These are phyloP conservation scores for Eurytoma californica DNA, from an alignment of 2,888 invertebrate genomes.

Conservation along the genomic window DNA sequence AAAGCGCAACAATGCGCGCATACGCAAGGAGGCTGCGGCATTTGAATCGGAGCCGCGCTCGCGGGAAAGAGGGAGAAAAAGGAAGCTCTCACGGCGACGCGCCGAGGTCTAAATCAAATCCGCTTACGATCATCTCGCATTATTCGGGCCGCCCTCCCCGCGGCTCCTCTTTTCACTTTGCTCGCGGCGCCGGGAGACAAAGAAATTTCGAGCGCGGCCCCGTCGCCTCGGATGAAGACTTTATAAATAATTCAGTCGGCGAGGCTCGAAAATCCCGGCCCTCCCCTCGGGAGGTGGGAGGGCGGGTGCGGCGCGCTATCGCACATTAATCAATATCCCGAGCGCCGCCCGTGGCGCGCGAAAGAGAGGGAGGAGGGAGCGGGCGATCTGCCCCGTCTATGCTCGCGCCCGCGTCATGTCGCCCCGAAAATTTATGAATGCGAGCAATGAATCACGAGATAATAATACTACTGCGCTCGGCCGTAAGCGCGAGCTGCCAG, in stretches of 20 bases:
- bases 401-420: slow-evolving; percentile 61
- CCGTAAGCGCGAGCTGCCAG: neutral
- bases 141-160: slow-evolving; percentile 23
- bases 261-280: slow-evolving; percentile 65
- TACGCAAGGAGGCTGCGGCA: slow-evolving; percentile 29
- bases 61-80: neutral
- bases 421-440: slow-evolving; percentile 69
- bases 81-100: slow-evolving; percentile 21
- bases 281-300: slow-evolving; percentile 32
- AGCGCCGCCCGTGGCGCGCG: slow-evolving; percentile 46
- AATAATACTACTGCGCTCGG: slow-evolving; percentile 62
- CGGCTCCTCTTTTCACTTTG: slow-evolving; percentile 46
- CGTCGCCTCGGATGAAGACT: slow-evolving; percentile 71
- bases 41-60: slow-evolving; percentile 17
- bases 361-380: neutral
- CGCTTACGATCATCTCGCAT: slow-evolving; percentile 39
- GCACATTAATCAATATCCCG: slow-evolving; percentile 72
- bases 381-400: slow-evolving; percentile 34
- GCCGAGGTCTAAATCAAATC: slow-evolving; percentile 51
- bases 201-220: slow-evolving; percentile 58
- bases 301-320: slow-evolving; percentile 59
- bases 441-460: slow-evolving; percentile 71
- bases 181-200: slow-evolving; percentile 37
- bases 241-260: slow-evolving; percentile 73
- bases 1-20: slow-evolving; percentile 37